Conservation (phyloP, 2,113 vertebrate genomes). For the Argyrosomus japonicus region DNA sequence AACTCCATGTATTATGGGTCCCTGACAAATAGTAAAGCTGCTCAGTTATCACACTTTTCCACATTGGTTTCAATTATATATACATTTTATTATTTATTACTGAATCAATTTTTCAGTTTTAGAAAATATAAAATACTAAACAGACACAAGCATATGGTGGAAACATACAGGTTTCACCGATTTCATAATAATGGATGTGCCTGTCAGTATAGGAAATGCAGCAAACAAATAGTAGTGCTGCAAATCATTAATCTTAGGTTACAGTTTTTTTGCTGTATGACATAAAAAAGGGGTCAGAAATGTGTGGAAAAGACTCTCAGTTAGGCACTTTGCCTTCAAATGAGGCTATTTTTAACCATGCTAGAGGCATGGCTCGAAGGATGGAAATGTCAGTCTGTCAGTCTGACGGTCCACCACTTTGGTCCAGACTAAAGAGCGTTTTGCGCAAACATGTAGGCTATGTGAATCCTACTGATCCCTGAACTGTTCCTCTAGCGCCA, state of each 20-base stretch:
- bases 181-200: neutral
- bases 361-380: neutral
- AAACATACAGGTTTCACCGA: neutral
- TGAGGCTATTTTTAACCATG: neutral
- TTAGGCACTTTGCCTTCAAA: neutral
- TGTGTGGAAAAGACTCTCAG: neutral
- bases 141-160: neutral
- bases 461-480: neutral
- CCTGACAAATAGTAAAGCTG: slow-evolving; percentile 1
- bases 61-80: neutral
- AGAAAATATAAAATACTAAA: neutral
- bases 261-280: neutral
- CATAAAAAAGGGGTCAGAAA: neutral
- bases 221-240: neutral
- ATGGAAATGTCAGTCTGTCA: neutral
- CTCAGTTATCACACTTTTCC: neutral
- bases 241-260: neutral
- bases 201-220: neutral
- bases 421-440: neutral
- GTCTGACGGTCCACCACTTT: neutral
- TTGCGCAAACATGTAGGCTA: no score
- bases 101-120: neutral
- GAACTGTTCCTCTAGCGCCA: neutral
- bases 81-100: neutral
- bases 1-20: slow-evolving; percentile 33